A percentile compares a stretch with the other conserved stretches of the same genome.
Conservation (phyloP, 2,888 invertebrate genomes). For the Entomobrya multifasciata region DNA sequence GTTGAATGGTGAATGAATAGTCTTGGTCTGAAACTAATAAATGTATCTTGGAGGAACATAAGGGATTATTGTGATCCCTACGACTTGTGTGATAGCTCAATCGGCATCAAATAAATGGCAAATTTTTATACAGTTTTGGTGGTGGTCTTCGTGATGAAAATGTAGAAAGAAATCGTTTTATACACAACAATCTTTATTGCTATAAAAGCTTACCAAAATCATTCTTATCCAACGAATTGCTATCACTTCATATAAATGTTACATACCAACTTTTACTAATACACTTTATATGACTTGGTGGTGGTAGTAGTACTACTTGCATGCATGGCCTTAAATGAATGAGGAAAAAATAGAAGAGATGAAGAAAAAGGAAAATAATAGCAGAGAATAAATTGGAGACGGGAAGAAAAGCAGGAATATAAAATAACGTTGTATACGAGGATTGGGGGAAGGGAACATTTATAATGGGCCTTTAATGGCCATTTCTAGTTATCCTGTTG, state of each 20-base stretch:
- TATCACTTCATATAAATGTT: background rate
- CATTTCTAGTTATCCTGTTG: constrained; percentile 71
- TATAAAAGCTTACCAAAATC: constrained; percentile 5
- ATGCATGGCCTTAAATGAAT: too few species aligned
- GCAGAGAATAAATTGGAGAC: constrained; percentile 56
- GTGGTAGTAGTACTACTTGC: too few species aligned
- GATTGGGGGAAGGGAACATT: constrained; percentile 68
- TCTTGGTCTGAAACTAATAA: constrained; percentile 38
- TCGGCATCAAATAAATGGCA: constrained; percentile 62
- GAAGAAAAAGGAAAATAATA: constrained; percentile 17
- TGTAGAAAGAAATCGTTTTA: too few species aligned
- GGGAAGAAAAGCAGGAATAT: constrained; percentile 27
- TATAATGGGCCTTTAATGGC: constrained; percentile 71
- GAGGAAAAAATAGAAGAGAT: constrained; percentile 45
- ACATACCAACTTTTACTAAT: constrained; percentile 1
- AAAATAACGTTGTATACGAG: constrained; percentile 57
- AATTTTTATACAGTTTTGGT: constrained; percentile 43
- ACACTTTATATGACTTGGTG: too few species aligned
- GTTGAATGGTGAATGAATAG: constrained; percentile 5
- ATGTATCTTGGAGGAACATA: constrained; percentile 50
- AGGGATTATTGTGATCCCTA: constrained; percentile 68
- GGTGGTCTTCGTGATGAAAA: background rate
- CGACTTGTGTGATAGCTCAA: constrained; percentile 69
- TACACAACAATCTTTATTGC: background rate
- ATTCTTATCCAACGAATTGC: constrained; percentile 21